These are phyloP conservation scores for Macheiramphus alcinus DNA, from an alignment of 2,113 vertebrate genomes.

Conservation along the genomic window DNA sequence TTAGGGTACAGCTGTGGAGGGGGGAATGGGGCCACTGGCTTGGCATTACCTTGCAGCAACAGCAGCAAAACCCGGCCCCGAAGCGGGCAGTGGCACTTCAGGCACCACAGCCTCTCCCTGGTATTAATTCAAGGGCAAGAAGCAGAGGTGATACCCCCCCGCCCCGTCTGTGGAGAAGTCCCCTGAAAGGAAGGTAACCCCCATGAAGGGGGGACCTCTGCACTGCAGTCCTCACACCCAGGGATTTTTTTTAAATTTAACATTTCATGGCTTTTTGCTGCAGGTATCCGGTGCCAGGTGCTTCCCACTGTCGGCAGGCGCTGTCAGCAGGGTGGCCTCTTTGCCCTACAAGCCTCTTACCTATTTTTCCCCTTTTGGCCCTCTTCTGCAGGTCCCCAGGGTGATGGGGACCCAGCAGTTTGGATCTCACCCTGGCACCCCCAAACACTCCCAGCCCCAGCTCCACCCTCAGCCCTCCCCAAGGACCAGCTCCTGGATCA, in stretches of 20 bases:
- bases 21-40: accelerated
- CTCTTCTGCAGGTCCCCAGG: background rate
- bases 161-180: accelerated
- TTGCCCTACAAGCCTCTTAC: background rate
- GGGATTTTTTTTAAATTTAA: background rate
- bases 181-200: background rate
- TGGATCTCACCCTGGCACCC: background rate
- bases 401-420: background rate
- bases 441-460: background rate
- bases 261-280: background rate
- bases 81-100: accelerated
- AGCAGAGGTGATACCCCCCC: background rate
- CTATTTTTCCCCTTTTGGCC: background rate
- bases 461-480: too few relatives aligned
- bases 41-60: background rate
- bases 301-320: background rate
- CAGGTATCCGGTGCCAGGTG: background rate
- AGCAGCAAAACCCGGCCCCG: background rate
- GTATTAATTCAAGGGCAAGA: background rate
- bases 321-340: accelerated
- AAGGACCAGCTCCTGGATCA: accelerated
- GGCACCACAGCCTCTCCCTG: background rate
- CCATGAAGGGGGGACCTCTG: background rate
- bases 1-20: background rate
- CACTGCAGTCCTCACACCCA: background rate